A percentile compares a stretch with the other conserved stretches of the same genome.
phyloP scores from a whole-genome alignment of 2,797 vertebrate species.

The Manis pentadactyla region DNA sequence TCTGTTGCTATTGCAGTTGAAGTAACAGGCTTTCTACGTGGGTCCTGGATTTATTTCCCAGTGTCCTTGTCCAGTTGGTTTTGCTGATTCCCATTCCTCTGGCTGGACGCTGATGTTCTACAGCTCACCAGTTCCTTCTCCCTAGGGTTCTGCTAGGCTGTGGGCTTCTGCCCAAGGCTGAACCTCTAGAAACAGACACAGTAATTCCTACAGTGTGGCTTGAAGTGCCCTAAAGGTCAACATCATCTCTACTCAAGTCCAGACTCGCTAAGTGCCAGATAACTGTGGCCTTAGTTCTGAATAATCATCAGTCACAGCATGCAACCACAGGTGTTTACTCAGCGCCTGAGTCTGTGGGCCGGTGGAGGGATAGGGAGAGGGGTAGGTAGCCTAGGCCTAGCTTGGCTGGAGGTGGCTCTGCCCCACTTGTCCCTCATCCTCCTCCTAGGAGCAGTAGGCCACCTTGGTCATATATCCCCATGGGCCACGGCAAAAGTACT shows the following conservation, averaged over 20 bases:
- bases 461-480: neutral
- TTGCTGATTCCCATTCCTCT: rapidly evolving
- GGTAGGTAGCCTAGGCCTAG: neutral
- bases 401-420: neutral
- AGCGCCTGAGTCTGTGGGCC: neutral
- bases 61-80: neutral
- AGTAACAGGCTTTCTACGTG: rapidly evolving
- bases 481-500: neutral
- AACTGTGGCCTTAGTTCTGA: neutral
- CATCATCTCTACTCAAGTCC: neutral
- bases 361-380: neutral
- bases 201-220: neutral
- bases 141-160: neutral
- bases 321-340: rapidly evolving
- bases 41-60: neutral
- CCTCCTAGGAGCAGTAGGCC: neutral
- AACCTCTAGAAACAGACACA: neutral
- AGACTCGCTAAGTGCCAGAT: neutral
- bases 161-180: neutral
- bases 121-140: neutral
- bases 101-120: neutral
- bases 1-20: rapidly evolving
- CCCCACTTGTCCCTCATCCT: rapidly evolving
- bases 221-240: neutral
- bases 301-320: neutral